Evolutionary conservation across 1,140 invertebrate species (phyloP), one percentile per base, ranked within the genome.

Genomic region (Himalopsyche phryganea): DNA sequence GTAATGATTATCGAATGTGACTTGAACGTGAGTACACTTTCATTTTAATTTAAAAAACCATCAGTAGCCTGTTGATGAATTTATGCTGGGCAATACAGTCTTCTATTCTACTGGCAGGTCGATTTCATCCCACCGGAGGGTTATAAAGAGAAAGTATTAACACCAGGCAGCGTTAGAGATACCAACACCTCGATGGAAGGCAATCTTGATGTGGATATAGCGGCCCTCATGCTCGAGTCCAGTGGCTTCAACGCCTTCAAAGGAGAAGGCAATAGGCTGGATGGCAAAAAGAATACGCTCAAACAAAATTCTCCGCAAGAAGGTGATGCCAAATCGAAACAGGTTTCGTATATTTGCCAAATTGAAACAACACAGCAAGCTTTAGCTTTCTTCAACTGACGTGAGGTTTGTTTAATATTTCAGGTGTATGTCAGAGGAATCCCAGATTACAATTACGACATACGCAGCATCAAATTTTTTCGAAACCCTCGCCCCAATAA

Each of bases 1-100:
- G 96, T 99, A n/a, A 94, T 87, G 67, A 99, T 99, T 62, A 98
- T 99, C 66, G 98, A 99, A 79, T 99, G 98, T 81, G 97, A 99
- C 79, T 98, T 99, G 95, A 98, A 99, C 80, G 96, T 93, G 80
- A 80, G 85, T n/a, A n/a, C n/a, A n/a, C n/a, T n/a, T n/a, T n/a
- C n/a, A n/a, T n/a, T n/a, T n/a, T n/a, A n/a, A n/a, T n/a, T n/a
- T n/a, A n/a, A n/a, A n/a, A n/a, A n/a, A n/a, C n/a, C n/a, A n/a
- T n/a, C n/a, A n/a, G n/a, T n/a, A n/a, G n/a, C n/a, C n/a, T n/a
- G n/a, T n/a, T n/a, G n/a, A n/a, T n/a, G n/a, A n/a, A n/a, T n/a
- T n/a, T n/a, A n/a, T n/a, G n/a, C n/a, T n/a, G n/a, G n/a, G n/a
- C n/a, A n/a, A n/a, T n/a, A n/a, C n/a, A n/a, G n/a, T n/a, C n/a